Evolutionary conservation across 1,140 invertebrate species (phyloP).

Genomic region (Scaptomyza graminum): DNA sequence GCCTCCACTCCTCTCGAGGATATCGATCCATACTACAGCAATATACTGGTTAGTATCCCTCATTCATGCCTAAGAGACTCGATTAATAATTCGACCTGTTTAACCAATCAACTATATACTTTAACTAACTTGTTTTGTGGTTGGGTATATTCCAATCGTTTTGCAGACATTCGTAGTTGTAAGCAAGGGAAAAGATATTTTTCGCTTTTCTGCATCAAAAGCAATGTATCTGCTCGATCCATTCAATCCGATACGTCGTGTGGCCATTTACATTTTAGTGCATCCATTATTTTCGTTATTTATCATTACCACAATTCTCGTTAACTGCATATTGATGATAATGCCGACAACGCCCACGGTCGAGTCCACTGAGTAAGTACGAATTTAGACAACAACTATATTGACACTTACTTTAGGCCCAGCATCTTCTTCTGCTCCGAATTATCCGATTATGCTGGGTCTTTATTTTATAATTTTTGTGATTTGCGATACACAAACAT

Average conservation of each 20-base stretch:
- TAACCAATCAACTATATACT: background rate
- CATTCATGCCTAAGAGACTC: no score
- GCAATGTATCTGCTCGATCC: constrained; percentile 97
- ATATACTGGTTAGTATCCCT: constrained; percentile 90
- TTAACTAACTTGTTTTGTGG: no score
- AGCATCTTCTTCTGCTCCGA: constrained; percentile 8
- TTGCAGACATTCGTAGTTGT: constrained; percentile 98
- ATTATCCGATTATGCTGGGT: constrained; percentile 7
- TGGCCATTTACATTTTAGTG: constrained; percentile 98
- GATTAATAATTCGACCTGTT: background rate
- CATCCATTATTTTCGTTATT: constrained; percentile 98
- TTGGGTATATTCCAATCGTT: constrained; percentile 12
- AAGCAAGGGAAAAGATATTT: constrained; percentile 99
- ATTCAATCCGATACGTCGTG: constrained; percentile 98
- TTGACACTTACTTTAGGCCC: constrained; percentile 7
- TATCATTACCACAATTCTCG: constrained; percentile 98
- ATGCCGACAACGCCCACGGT: constrained; percentile 96
- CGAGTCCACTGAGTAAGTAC: constrained; percentile 98
- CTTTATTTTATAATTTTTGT: constrained; percentile 1
- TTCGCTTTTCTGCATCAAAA: constrained; percentile 98
- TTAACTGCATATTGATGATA: constrained; percentile 99
- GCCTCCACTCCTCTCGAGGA: constrained; percentile 97
- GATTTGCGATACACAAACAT: constrained; percentile 28
- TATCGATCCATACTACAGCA: constrained; percentile 96
- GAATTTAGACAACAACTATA: constrained; percentile 18